A percentile compares a stretch with the other conserved stretches of the same genome.
These are phyloP conservation scores for Lampropteryx suffumata DNA, from an alignment of 2,888 invertebrate genomes.

Conservation along the genomic window DNA sequence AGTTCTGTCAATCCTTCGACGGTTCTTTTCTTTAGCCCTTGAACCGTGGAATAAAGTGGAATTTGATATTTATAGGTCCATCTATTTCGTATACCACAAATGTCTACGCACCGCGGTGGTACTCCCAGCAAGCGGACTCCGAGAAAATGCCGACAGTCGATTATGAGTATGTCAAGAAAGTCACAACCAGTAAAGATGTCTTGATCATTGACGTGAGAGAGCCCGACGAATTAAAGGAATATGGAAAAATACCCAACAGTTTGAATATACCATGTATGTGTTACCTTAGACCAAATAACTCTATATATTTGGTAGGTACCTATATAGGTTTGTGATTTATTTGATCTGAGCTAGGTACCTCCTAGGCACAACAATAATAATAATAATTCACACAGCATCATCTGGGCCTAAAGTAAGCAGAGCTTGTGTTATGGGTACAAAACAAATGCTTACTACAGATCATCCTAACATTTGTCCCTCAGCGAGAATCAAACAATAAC, in stretches of 20 bases:
- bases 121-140: conserved; percentile 43
- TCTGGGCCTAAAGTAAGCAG: too few species aligned
- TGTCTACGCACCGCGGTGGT: conserved; percentile 36
- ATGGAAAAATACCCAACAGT: conserved; percentile 88
- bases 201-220: conserved; percentile 90
- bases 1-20: background rate
- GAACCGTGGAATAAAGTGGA: background rate
- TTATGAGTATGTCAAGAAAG: conserved; percentile 70
- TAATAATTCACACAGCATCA: too few species aligned
- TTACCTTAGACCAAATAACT: too few species aligned
- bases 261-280: conserved; percentile 89
- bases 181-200: conserved; percentile 46
- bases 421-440: too few species aligned
- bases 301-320: too few species aligned
- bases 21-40: background rate
- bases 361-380: too few species aligned
- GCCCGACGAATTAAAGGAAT: conserved; percentile 86
- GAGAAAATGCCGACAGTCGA: conserved; percentile 59
- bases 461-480: too few species aligned
- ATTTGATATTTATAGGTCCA: conserved; percentile 14
- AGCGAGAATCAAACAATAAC: too few species aligned
- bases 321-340: too few species aligned
- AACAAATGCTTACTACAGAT: too few species aligned
- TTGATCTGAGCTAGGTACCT: too few species aligned
- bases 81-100: conserved; percentile 10